Evolutionary conservation across 2,797 vertebrate genomes (phyloP).

Genomic region (Luscinia megarhynchos): DNA sequence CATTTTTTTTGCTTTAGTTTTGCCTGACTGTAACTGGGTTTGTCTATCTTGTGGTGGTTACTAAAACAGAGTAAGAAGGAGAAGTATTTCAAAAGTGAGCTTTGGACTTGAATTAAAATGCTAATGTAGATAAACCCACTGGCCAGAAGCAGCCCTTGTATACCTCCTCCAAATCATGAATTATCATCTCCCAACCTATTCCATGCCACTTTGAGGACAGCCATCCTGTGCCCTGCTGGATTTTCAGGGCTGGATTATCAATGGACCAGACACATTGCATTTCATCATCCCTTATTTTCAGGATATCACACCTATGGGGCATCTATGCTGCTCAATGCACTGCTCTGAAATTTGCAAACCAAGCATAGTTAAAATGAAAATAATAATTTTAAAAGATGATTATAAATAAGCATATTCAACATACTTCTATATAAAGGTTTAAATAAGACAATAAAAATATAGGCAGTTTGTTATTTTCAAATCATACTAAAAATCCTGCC

Average conservation of each 20-base stretch:
- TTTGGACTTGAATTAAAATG: not conserved
- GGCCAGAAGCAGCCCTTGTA: not conserved
- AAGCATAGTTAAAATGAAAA: not conserved
- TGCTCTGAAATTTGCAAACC: not conserved
- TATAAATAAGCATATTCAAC: not conserved
- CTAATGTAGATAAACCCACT: not conserved
- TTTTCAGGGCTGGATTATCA: not conserved
- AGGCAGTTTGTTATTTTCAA: not conserved
- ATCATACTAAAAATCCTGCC: not conserved
- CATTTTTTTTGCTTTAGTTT: not conserved
- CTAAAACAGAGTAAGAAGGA: not conserved
- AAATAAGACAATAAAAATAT: not conserved
- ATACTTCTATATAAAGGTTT: not conserved
- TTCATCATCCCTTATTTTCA: not conserved
- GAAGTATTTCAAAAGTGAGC: not conserved
- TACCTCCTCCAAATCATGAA: not conserved
- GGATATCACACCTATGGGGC: not conserved
- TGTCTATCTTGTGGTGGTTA: not conserved
- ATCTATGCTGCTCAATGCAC: not conserved
- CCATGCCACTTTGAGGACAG: not conserved
- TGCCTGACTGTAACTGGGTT: not conserved
- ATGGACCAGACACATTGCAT: rapidly evolving
- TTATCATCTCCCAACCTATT: not conserved
- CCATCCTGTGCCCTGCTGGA: not conserved
- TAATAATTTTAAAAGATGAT: not conserved